Base-by-base conservation (phyloP, 2,113 vertebrate genomes). In the Orycteropus afer region DNA sequence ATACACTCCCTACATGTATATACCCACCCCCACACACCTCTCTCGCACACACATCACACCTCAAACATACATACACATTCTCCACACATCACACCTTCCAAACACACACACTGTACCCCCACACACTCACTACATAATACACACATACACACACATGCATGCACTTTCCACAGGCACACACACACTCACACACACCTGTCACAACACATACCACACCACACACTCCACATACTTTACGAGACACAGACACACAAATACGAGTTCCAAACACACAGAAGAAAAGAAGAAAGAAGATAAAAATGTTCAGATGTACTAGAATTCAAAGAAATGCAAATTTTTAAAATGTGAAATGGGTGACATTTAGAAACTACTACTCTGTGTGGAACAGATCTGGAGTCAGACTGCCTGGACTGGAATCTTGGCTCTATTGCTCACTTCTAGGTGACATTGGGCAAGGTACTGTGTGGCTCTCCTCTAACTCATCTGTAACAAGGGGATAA, bases 241-340 rank as follows among this genome's bases (percentile, higher is more conserved):
- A 40, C 32, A 59, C 25, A 9, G 1, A 10, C n/a, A 34, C 22
- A 40, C 40, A 79, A 7, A 40, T 14, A 37, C 1, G 14, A 9
- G 47, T 14, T 49, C 59, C 29, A 63, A 73, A 90, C 47, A 11
- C 3, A 37, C 0, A 15, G 57, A 14, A 85, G 34, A 69, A 82
- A 73, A 91, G 61, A 27, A 37, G 74, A 85, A 78, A 78, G 67
- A 90, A 18, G n/a, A 80, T 34, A 7, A 86, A 45, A 76, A 67
- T 25, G 47, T 53, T 45, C 29, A 83, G 14, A 76, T 37, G 69
- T 34, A 23, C 22, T 11, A 34, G 53, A n/a, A 42, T 92, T 83
- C 49, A 25, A 71, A 73, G 77, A 80, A 86, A 67, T 23, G 27
- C 7, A 42, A n/a, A 47, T 51, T 91, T 65, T 7, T 1, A 49